These are phyloP conservation scores for Menura novaehollandiae DNA, from an alignment of 2,113 vertebrate genomes.

Conservation along the genomic window DNA sequence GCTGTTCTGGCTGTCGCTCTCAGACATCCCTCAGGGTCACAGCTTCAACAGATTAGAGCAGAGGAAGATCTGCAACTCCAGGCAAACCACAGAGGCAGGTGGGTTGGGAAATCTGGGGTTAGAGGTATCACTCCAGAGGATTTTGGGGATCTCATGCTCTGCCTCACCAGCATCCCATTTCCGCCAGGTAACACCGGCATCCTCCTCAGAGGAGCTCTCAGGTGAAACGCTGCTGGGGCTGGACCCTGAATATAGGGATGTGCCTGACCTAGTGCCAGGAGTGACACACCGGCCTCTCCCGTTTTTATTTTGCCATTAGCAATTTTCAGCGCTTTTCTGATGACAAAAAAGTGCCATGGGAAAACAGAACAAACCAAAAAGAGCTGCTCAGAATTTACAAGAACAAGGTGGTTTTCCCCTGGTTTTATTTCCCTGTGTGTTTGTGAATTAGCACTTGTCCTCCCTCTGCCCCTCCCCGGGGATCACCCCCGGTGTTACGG, in stretches of 20 bases:
- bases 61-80: background rate
- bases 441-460: background rate
- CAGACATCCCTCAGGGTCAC: background rate
- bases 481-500: rapidly evolving
- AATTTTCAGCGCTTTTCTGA: background rate
- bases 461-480: background rate
- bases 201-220: background rate
- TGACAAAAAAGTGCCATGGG: background rate
- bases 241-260: background rate
- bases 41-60: background rate
- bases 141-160: background rate
- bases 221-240: background rate
- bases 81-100: background rate
- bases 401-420: background rate
- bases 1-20: background rate
- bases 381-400: background rate
- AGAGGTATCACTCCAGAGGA: background rate
- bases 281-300: background rate
- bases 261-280: background rate
- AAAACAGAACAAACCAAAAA: background rate
- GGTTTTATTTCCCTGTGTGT: background rate
- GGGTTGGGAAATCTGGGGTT: background rate
- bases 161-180: background rate
- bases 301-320: background rate
- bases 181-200: rapidly evolving